These are phyloP conservation scores for Calyptomena viridis DNA, from an alignment of 2,113 vertebrate species.

Conservation along the genomic window DNA sequence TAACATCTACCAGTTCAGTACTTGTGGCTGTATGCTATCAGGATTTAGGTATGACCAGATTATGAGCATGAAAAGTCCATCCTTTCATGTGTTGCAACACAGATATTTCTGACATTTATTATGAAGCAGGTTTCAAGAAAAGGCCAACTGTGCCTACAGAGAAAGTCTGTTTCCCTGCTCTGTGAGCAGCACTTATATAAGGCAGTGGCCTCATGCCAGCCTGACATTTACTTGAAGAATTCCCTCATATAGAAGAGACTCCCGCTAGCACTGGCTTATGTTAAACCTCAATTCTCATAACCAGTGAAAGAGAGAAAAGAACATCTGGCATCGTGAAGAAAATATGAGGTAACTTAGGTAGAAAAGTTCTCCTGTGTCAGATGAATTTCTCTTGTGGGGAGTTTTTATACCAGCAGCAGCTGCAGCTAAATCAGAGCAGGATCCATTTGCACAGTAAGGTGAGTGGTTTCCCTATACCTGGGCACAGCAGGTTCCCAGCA, in stretches of 20 bases:
- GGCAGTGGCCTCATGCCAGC: neutral
- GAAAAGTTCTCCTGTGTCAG: neutral
- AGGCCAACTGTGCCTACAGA: neutral
- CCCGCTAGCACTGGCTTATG: neutral
- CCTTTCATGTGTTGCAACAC: neutral
- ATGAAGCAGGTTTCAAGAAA: neutral
- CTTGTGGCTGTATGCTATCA: rapidly evolving
- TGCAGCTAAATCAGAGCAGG: neutral
- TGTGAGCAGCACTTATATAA: neutral
- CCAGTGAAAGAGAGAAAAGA: neutral
- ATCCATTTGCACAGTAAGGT: neutral
- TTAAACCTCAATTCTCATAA: neutral
- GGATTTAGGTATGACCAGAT: neutral
- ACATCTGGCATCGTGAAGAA: neutral
- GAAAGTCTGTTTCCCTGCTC: neutral
- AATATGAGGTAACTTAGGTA: neutral
- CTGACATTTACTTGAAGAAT: neutral
- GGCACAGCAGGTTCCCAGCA: neutral
- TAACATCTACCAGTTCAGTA: neutral
- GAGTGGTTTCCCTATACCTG: neutral
- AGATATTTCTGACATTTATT: neutral
- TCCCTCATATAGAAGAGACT: neutral
- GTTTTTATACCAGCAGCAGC: neutral
- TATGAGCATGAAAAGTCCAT: neutral
- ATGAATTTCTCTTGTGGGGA: neutral